Evolutionary conservation across 2,888 invertebrate species (phyloP).

Genomic region (Esperia sulphurella): DNA sequence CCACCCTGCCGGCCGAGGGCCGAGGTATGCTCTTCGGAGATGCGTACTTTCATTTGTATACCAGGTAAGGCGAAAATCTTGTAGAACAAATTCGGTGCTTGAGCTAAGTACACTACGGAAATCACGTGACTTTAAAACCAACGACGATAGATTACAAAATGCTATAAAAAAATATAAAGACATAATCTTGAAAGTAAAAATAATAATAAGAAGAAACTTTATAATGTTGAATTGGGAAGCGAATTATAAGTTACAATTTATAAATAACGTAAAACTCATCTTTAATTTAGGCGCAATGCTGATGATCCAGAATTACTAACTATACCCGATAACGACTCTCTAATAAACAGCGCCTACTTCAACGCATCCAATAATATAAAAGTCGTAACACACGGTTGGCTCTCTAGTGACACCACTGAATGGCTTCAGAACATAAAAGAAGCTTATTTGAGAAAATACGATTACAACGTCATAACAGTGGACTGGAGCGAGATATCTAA

Average conservation of each 20-base stretch:
- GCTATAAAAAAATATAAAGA: too few relatives aligned
- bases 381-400: slow-evolving; percentile 78
- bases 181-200: too few relatives aligned
- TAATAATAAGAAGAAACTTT: too few relatives aligned
- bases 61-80: slow-evolving; percentile 40
- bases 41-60: slow-evolving; percentile 68
- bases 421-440: slow-evolving; percentile 66
- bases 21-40: slow-evolving; percentile 46
- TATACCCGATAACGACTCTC: slow-evolving; percentile 29
- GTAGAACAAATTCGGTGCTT: background rate
- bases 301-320: slow-evolving; percentile 41
- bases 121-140: too few relatives aligned
- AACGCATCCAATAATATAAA: slow-evolving; percentile 61
- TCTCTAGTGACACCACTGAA: slow-evolving; percentile 49
- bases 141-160: too few relatives aligned
- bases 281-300: slow-evolving; percentile 26
- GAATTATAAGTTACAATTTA: too few relatives aligned
- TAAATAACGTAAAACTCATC: background rate
- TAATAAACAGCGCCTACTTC: slow-evolving; percentile 47
- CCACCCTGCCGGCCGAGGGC: slow-evolving; percentile 40
- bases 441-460: slow-evolving; percentile 50
- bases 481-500: slow-evolving; percentile 66
- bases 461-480: slow-evolving; percentile 72
- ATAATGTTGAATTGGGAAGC: too few relatives aligned
- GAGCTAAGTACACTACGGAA: too few relatives aligned